Evolutionary conservation across 2,888 invertebrate species (phyloP).

Genomic region (Xestoiulus laeticollis): DNA sequence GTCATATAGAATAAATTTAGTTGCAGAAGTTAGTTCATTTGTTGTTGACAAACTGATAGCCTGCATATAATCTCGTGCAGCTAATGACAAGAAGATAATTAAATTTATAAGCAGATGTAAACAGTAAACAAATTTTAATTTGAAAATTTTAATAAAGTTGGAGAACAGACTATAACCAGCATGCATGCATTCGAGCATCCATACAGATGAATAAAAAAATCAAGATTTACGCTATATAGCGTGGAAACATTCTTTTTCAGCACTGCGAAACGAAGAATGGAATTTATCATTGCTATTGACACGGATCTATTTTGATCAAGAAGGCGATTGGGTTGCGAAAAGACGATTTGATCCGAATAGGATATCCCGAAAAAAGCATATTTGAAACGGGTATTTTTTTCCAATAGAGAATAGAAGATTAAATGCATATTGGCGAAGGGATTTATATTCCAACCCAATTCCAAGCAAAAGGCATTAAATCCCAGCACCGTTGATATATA

Average conservation of each 20-base stretch:
- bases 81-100: too few species aligned
- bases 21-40: too few species aligned
- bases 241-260: not conserved
- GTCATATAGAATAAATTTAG: too few species aligned
- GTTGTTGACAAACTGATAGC: too few species aligned
- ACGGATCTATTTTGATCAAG: slow-evolving; percentile 15
- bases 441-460: slow-evolving; percentile 17
- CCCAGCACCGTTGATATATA: not conserved
- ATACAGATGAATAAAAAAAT: not conserved
- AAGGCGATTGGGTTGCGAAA: slow-evolving; percentile 30
- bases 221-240: not conserved
- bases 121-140: too few species aligned
- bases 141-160: not conserved
- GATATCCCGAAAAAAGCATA: slow-evolving; percentile 38
- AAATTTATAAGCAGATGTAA: too few species aligned
- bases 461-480: not conserved
- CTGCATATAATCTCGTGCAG: too few species aligned
- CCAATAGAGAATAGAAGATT: not conserved
- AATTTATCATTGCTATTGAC: slow-evolving; percentile 41
- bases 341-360: slow-evolving; percentile 29
- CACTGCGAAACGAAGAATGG: slow-evolving; percentile 7
- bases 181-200: not conserved
- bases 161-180: too few species aligned
- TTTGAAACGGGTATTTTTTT: slow-evolving; percentile 24
- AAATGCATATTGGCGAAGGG: slow-evolving; percentile 10